Percentiles rank a stretch among this genome's conserved stretches.
Conservation (phyloP, 2,888 invertebrate genomes). For the Eupithecia vulgata region DNA sequence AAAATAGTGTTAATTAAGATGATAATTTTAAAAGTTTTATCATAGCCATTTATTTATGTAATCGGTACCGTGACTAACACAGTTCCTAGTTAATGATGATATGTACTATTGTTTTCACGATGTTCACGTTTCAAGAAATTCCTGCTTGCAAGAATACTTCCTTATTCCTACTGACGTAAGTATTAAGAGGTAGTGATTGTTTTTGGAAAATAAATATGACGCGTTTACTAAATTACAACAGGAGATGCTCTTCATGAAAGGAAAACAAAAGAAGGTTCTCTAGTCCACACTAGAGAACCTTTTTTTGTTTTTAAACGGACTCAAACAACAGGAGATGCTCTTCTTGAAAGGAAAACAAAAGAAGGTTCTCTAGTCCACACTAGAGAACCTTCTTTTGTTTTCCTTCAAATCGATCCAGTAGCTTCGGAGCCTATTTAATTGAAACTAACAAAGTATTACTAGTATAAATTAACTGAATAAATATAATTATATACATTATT, state of each 20-base stretch:
- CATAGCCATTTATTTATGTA: neutral
- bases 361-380: neutral
- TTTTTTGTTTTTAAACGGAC: too few species aligned
- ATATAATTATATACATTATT: too few species aligned
- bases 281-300: too few species aligned
- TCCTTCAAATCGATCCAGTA: too few species aligned
- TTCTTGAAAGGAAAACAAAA: neutral
- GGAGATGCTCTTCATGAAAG: too few species aligned
- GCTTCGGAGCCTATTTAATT: too few species aligned
- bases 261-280: too few species aligned
- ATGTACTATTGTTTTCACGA: conserved; percentile 21
- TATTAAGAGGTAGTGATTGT: neutral
- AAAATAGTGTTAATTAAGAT: too few species aligned
- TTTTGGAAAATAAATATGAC: neutral
- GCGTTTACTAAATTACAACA: neutral
- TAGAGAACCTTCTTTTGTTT: too few species aligned
- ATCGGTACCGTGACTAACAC: conserved; percentile 37
- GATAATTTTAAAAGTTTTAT: too few species aligned
- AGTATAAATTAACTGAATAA: too few species aligned
- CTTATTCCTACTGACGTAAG: conserved; percentile 25
- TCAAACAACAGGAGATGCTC: neutral
- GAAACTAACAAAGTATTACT: too few species aligned
- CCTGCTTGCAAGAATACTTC: conserved; percentile 13
- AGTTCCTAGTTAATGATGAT: conserved; percentile 19
- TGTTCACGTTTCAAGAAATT: conserved; percentile 20